Base-by-base conservation (phyloP, 2,888 invertebrate species). In the Phorcus lineatus region DNA sequence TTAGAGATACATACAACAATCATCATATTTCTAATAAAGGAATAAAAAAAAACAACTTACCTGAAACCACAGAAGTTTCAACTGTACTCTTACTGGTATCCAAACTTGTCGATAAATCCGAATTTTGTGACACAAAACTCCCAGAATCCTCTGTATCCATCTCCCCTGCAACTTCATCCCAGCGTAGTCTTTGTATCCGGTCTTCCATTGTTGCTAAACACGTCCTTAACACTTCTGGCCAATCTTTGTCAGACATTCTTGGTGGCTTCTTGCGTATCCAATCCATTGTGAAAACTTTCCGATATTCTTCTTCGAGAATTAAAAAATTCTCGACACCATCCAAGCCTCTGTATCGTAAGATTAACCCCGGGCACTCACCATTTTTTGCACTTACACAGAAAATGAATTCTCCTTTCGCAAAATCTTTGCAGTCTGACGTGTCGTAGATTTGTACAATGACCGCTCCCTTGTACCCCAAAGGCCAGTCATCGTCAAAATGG, bases 141-240 rank as follows among this genome's bases (percentile, higher is more conserved):
- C 67, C 67, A 67, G 70, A 70, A 70, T 70, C 70, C 36, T 70
- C 70, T n/a, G 40, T 36, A 36, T 70, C 70, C 47, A n/a, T 78
- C 4, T 66, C 66, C 24, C 66, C 77, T 28, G 77, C 77, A n/a
- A 85, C 81, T 54, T 86, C 86, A 76, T 88, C 84, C 86, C 87
- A 86, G 54, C 84, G 78, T 67, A 88, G 78, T 19, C 81, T 83
- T 31, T 86, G 82, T 9, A 86, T 83, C 77, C 86, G 86, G 17
- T 87, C 87, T 70, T 86, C 86, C 24, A 88, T 81, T 22, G 70
- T 55, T 6, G 82, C 81, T 13, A 88, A 77, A 77, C 86, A 87
- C 52, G 76, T 80, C 47, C 81, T 81, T n/a, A 88, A 80, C 28
- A 83, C 62, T 62, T 77, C 66, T 22, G 84, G 70, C 70, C 70